phyloP scores from a whole-genome alignment of 1,140 invertebrate species.

The Drosophila equinoxialis region DNA sequence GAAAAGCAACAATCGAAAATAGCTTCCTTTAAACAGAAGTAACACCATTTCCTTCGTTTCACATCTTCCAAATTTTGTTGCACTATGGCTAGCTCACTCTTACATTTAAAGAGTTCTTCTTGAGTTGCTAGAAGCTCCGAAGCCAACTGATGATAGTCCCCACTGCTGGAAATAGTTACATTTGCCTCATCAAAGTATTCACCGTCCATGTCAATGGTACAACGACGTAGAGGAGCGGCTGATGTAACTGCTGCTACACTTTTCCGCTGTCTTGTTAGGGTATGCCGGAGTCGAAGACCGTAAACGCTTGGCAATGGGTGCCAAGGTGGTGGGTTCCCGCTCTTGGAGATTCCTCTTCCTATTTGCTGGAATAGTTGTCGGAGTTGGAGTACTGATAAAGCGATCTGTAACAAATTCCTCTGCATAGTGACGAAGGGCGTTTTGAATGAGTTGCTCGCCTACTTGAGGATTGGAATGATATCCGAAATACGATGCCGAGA shows the following conservation, averaged over 20 bases:
- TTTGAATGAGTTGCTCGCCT: slow-evolving; percentile 55
- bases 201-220: slow-evolving; percentile 6
- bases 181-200: background rate
- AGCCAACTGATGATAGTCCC: slow-evolving; percentile 85
- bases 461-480: slow-evolving; percentile 57
- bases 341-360: background rate
- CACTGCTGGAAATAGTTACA: background rate
- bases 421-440: slow-evolving; percentile 43
- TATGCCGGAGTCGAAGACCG: slow-evolving; percentile 25
- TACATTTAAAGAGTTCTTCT: slow-evolving; percentile 86
- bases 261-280: slow-evolving; percentile 29
- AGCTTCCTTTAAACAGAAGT: slow-evolving; percentile 92
- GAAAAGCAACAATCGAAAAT: slow-evolving; percentile 97
- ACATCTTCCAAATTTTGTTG: slow-evolving; percentile 33
- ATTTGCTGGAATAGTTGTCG: background rate
- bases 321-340: background rate
- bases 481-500: slow-evolving; percentile 78
- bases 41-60: slow-evolving; percentile 86
- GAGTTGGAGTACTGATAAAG: background rate
- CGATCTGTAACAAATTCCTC: slow-evolving; percentile 10
- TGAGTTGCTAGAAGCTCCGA: slow-evolving; percentile 91
- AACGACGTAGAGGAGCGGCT: slow-evolving; percentile 18
- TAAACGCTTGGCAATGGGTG: slow-evolving; percentile 24
- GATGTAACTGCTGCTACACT: background rate
- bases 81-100: slow-evolving; percentile 28